These are phyloP conservation scores for Tenrec ecaudatus DNA, from an alignment of 2,113 vertebrate species.

Conservation along the genomic window DNA sequence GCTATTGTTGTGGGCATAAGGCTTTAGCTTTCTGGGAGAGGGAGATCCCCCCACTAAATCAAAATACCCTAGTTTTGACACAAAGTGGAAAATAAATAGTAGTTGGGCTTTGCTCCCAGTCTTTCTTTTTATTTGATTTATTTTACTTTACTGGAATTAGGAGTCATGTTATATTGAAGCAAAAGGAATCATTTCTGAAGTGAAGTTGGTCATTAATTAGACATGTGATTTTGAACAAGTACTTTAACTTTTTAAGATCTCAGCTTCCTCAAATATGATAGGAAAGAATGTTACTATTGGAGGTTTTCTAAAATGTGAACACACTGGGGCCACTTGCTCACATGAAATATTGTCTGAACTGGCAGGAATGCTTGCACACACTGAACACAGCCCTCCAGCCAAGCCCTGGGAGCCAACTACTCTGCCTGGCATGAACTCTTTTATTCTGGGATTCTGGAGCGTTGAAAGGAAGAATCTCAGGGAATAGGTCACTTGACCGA, in stretches of 20 bases:
- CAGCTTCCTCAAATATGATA: constrained; percentile 11
- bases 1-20: too few species aligned
- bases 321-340: background rate
- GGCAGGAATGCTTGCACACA: background rate
- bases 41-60: background rate
- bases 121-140: constrained; percentile 17
- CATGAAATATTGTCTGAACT: background rate
- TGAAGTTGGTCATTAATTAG: background rate
- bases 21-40: background rate
- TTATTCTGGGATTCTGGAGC: background rate
- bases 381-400: background rate
- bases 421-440: background rate
- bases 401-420: background rate
- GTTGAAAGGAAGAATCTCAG: background rate
- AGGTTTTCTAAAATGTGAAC: background rate
- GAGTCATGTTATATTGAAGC: background rate
- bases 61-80: background rate
- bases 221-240: background rate
- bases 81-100: background rate
- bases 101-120: background rate
- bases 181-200: background rate
- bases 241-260: background rate
- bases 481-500: background rate
- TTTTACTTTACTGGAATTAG: background rate
- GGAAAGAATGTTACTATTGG: background rate